A percentile compares a stretch with the other conserved stretches of the same genome.
phyloP scores from a whole-genome alignment of 2,797 vertebrate genomes.

The Zenarchopterus dispar region DNA sequence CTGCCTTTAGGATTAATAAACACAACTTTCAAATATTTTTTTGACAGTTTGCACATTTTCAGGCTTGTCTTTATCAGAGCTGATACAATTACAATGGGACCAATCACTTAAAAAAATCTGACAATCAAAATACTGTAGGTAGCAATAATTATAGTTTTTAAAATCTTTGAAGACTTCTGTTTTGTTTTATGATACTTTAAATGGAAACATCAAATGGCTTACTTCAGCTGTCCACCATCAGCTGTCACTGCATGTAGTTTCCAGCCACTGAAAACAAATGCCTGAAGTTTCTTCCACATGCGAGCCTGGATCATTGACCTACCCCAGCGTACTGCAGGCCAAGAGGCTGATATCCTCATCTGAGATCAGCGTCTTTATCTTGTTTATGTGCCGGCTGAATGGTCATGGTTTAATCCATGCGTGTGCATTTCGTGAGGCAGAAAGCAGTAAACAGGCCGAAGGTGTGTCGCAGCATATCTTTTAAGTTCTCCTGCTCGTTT shows the following conservation, averaged over 20 bases:
- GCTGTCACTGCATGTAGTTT: not conserved
- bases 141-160: too few species aligned
- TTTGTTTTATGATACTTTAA: not conserved
- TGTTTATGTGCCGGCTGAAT: slow-evolving; percentile 47
- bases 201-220: not conserved
- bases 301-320: not conserved
- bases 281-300: not conserved
- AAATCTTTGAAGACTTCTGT: too few species aligned
- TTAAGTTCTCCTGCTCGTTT: slow-evolving; percentile 24
- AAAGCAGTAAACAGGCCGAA: slow-evolving; percentile 64
- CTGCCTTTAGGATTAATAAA: too few species aligned
- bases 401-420: slow-evolving; percentile 49
- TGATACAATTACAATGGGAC: too few species aligned
- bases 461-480: slow-evolving; percentile 55
- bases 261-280: slow-evolving; percentile 1
- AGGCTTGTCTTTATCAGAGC: too few species aligned
- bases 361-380: slow-evolving; percentile 23
- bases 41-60: too few species aligned
- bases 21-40: too few species aligned
- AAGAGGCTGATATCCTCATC: slow-evolving; percentile 20
- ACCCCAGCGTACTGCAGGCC: not conserved
- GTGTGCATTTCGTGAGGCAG: slow-evolving; percentile 55
- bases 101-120: too few species aligned
- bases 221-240: slow-evolving; percentile 1
- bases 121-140: too few species aligned